A percentile compares a stretch with the other conserved stretches of the same genome.
Conservation (phyloP, 2,797 vertebrate genomes). For the Argya squamiceps region DNA sequence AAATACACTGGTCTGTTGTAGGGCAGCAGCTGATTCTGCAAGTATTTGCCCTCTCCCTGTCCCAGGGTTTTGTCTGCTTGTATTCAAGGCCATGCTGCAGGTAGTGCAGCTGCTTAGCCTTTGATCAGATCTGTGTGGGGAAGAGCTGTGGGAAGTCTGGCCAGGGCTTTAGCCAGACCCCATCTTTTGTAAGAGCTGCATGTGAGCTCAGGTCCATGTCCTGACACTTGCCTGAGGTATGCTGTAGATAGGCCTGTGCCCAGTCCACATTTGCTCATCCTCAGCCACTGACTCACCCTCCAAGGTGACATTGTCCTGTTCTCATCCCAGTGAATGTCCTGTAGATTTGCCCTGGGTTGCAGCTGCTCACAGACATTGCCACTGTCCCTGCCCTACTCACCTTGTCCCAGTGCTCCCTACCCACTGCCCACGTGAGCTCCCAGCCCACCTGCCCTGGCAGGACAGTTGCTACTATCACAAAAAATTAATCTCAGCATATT, state of each 20-base stretch:
- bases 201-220: not conserved
- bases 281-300: not conserved
- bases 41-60: not conserved
- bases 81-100: not conserved
- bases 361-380: not conserved
- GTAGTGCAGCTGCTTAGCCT: not conserved
- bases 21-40: not conserved
- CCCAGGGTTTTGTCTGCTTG: not conserved
- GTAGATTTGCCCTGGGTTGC: not conserved
- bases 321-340: not conserved
- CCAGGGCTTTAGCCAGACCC: not conserved
- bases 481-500: not conserved
- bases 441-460: not conserved
- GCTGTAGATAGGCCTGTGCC: not conserved
- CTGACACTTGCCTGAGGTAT: not conserved
- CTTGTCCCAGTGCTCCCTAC: not conserved
- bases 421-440: not conserved
- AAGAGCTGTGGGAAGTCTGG: not conserved
- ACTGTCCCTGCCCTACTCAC: fast-evolving
- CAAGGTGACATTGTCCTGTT: fast-evolving
- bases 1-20: not conserved
- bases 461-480: not conserved
- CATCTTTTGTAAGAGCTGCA: not conserved
- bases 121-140: not conserved
- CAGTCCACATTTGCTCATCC: not conserved